phyloP scores from a whole-genome alignment of 2,797 vertebrate species.

The Microchirus variegatus region DNA sequence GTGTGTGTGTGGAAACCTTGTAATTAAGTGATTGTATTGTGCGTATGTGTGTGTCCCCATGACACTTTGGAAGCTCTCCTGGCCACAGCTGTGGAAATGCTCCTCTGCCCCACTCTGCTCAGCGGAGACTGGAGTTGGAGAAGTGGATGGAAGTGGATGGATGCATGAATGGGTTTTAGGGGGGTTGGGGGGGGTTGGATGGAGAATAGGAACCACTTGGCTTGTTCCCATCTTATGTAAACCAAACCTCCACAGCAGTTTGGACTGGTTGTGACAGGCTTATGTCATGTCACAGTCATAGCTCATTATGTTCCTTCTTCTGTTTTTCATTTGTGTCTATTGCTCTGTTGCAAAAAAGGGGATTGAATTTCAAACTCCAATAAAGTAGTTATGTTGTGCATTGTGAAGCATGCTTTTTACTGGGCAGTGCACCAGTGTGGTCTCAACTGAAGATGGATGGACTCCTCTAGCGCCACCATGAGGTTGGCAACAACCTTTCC shows the following conservation, averaged over 20 bases:
- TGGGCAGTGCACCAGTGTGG: no score
- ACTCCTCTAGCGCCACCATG: no score
- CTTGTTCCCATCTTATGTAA: constrained; percentile 46
- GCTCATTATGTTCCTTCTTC: constrained; percentile 16
- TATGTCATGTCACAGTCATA: constrained; percentile 28
- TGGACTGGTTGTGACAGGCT: constrained; percentile 11
- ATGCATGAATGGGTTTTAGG: constrained; percentile 24
- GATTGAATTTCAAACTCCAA: not conserved
- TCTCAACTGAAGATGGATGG: no score
- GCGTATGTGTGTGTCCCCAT: constrained; percentile 37
- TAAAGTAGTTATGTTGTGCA: not conserved
- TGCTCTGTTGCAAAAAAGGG: not conserved
- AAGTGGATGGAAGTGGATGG: constrained; percentile 30
- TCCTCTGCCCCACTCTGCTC: constrained; percentile 57
- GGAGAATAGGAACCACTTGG: constrained; percentile 51
- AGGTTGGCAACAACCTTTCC: no score
- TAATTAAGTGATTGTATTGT: constrained; percentile 34
- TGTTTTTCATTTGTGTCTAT: not conserved
- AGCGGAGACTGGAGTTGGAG: constrained; percentile 48
- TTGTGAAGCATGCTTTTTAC: no score
- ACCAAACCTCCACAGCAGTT: constrained; percentile 36
- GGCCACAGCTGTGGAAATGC: constrained; percentile 73
- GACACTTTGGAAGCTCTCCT: constrained; percentile 68
- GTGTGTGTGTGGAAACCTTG: constrained; percentile 55
- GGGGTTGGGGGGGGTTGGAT: constrained; percentile 45